Percentiles rank a stretch among this genome's conserved stretches.
Conservation (phyloP, 2,888 invertebrate genomes). For the Tribolium freemani region DNA sequence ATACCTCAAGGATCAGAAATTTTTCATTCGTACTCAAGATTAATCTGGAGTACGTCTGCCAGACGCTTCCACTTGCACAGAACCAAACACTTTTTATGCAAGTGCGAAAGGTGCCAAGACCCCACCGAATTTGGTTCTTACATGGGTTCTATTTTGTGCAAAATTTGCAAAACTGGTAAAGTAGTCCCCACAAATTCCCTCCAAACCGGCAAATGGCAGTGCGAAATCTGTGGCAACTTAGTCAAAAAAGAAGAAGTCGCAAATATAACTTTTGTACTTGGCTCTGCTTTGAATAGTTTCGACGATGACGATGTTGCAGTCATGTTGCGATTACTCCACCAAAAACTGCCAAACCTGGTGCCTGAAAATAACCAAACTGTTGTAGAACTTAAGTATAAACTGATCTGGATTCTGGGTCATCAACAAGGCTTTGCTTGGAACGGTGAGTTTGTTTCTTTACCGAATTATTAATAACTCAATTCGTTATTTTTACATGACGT, state of each 20-base stretch:
- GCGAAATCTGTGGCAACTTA: constrained; percentile 70
- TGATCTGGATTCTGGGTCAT: constrained; percentile 76
- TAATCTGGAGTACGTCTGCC: constrained; percentile 78
- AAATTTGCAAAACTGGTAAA: constrained; percentile 68
- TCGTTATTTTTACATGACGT: not conserved
- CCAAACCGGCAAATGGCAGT: constrained; percentile 73
- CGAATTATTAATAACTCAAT: not conserved
- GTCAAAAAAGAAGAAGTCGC: constrained; percentile 71
- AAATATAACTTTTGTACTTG: constrained; percentile 70
- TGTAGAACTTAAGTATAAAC: constrained; percentile 75
- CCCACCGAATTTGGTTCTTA: constrained; percentile 74
- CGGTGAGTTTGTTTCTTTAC: constrained; percentile 66
- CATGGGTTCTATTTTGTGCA: constrained; percentile 61
- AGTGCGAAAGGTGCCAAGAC: constrained; percentile 77
- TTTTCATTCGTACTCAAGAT: constrained; percentile 76
- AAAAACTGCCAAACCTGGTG: constrained; percentile 71
- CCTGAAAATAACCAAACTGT: constrained; percentile 75
- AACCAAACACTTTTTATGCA: constrained; percentile 80
- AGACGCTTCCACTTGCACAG: constrained; percentile 74
- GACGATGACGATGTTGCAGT: constrained; percentile 70
- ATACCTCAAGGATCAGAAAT: constrained; percentile 76
- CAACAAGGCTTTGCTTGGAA: constrained; percentile 71
- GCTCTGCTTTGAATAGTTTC: constrained; percentile 71
- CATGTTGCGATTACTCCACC: constrained; percentile 72
- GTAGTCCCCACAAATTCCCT: constrained; percentile 74